These are phyloP conservation scores for Rhabditoides inermis DNA, from an alignment of 2,888 invertebrate genomes.

Conservation along the genomic window DNA sequence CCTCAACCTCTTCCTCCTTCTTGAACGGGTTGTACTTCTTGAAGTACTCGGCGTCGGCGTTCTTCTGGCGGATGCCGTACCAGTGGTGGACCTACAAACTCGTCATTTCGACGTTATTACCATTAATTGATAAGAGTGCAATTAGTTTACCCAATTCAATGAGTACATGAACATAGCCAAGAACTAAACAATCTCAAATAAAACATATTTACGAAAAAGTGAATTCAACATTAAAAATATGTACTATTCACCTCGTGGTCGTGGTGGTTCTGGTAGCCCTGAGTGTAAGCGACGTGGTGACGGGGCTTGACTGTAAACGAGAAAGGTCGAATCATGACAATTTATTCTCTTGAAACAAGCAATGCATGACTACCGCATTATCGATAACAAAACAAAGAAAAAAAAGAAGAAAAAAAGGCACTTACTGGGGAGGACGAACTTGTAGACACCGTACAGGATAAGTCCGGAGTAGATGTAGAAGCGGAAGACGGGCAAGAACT, in stretches of 20 bases:
- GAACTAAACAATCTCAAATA: background rate
- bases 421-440: conserved; percentile 44
- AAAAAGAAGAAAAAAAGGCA: background rate
- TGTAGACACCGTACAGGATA: conserved; percentile 47
- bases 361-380: no score
- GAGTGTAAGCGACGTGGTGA: conserved; percentile 40
- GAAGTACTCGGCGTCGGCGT: conserved; percentile 45
- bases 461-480: conserved; percentile 47
- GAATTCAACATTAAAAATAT: background rate
- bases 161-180: background rate
- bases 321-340: background rate
- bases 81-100: conserved; percentile 40
- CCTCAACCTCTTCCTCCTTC: conserved; percentile 39
- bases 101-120: background rate
- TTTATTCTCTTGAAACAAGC: background rate
- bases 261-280: conserved; percentile 45
- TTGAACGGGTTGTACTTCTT: conserved; percentile 45
- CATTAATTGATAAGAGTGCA: background rate
- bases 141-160: background rate
- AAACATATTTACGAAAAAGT: background rate
- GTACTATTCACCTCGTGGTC: conserved; percentile 34
- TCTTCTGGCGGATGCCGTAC: conserved; percentile 46
- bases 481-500: conserved; percentile 44
- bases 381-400: background rate
- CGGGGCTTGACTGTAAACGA: conserved; percentile 42